Conservation (phyloP, 2,113 vertebrate genomes). For the Urocolius indicus region DNA sequence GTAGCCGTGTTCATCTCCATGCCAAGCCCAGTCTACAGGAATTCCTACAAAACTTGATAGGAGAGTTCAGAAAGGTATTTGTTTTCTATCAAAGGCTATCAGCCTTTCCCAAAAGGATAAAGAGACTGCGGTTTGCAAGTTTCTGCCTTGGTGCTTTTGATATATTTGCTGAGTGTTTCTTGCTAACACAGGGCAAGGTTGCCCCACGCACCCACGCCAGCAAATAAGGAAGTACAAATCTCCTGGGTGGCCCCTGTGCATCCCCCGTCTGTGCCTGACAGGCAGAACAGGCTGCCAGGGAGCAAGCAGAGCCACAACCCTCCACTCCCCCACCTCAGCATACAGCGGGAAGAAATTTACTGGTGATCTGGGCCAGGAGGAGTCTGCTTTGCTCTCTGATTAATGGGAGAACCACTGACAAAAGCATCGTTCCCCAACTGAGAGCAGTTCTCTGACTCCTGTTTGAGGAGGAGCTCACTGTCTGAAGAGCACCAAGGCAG, state of each 20-base stretch:
- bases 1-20: not conserved
- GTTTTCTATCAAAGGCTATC: not conserved
- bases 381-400: not conserved
- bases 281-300: conserved; percentile 38
- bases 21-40: not conserved
- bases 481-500: not conserved
- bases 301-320: not conserved
- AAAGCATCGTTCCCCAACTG: not conserved
- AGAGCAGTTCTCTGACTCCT: fast-evolving
- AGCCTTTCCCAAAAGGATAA: not conserved
- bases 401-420: not conserved
- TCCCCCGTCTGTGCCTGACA: not conserved
- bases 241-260: conserved; percentile 33
- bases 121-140: not conserved
- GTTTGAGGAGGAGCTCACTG: not conserved
- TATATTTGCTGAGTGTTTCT: not conserved
- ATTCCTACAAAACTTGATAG: not conserved
- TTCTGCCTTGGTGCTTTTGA: conserved; percentile 44
- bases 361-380: not conserved
- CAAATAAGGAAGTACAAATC: conserved; percentile 10
- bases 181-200: conserved; percentile 5
- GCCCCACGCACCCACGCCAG: not conserved
- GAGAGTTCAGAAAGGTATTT: not conserved
- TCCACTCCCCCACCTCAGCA: not conserved
- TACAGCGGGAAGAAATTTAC: conserved; percentile 1